Base-by-base conservation (phyloP, 2,113 vertebrate species). In the Eclectus roratus region DNA sequence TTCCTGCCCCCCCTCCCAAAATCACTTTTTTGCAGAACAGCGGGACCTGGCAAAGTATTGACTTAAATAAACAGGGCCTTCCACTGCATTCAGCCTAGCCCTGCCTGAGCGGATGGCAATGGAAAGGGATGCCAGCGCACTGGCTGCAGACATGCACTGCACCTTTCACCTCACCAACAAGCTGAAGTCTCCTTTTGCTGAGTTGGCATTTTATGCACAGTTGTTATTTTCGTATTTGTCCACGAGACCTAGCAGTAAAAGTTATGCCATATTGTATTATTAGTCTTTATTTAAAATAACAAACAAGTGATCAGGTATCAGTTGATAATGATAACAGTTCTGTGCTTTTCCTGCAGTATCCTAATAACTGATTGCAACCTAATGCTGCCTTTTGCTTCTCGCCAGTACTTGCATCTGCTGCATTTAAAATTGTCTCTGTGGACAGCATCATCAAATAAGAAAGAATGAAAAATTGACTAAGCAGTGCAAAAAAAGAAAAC, bases 1-100 rank as follows among this genome's bases (percentile, higher is more conserved):
- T 99, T 99, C 99, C 99, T 99, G 98, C 97, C 98, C 98, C 97
- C 98, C 97, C 96, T 96, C 97, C 96, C 96, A 98, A 98, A 98
- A 97, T 97, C 95, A 98, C 97, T 97, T 98, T 98, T 98, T 98
- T 98, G 97, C 97, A 98, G 98, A 98, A 98, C 98, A 98, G 98
- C 97, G 98, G 98, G 98, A 98, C 98, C 97, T 97, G 97, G 98
- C 98, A 96, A 97, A 98, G 98, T 94, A 97, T 95, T 80, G 97
- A 97, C 98, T 99, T 98, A 98, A 98, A 98, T 97, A 98, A 98
- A 98, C 98, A 97, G 97, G 84, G 88, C 93, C 93, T 96, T 95
- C 88, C 96, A 64, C 77, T 83, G 95, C 94, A 85, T 44, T 96
- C 96, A 73, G 92, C 96, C 87, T 60, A 29, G 93, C 95, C 91